Base-by-base conservation (phyloP, 2,888 invertebrate species). In the Sturmia bella region DNA sequence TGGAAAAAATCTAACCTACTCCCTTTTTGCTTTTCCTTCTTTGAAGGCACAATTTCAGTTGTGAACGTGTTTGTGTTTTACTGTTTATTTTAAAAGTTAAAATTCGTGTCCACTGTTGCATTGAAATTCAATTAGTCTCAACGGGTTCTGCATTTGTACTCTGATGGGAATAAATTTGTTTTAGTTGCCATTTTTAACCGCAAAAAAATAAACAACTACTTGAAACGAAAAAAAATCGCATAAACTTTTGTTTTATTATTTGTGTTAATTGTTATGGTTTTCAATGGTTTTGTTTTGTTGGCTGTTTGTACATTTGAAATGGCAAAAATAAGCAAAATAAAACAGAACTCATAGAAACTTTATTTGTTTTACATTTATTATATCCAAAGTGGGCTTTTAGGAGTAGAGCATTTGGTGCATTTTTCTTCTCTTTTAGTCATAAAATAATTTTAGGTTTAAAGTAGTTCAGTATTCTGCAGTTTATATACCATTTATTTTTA, bases 111-210 rank as follows among this genome's bases (percentile, higher is more conserved):
- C 68, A 79, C 61, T 63, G 63, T 79, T 73, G 73, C 68, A 74
- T 63, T 69, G 68, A 73, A 79, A 79, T 79, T 79, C 79, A 79
- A 79, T 79, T 79, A 79, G 79, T 69, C 73, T 79, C 79, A 69
- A 63, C 79, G 79, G 68, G 15, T 68, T 59, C 21, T 17, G 50
- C 21, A 32, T 19, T 52, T 66, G 17, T 50, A 21, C 24, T 64
- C 52, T 52, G 43, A 5, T 76, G 43, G 45, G 21, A 54, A 37
- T 74, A 24, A 37, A 56, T 48, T 48, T 45, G 37, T 54, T 64
- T 54, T 13, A 64, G 63, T 56, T 56, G 64, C 56, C 73, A 64
- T 56, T 74, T 63, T 54, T 61, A 41, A 32, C 32, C 70, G n/a
- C 50, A 52, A 52, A 32, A n/a, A 15, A 69, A 32, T 32, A 56